Conservation (phyloP, 2,113 vertebrate species). For the Apteryx owenii region DNA sequence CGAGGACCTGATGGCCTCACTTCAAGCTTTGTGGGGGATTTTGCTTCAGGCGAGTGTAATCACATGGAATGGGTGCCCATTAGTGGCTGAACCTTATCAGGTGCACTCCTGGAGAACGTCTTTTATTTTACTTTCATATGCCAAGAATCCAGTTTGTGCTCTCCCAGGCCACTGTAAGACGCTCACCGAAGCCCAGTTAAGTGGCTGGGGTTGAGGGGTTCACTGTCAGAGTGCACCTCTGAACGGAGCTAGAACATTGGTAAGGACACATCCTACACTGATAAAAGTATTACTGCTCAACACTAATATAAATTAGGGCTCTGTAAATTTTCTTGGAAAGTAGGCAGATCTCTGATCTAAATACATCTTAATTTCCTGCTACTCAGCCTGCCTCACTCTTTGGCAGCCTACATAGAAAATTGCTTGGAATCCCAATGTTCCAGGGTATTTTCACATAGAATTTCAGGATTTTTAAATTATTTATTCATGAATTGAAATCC, state of each 20-base stretch:
- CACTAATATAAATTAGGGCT: background rate
- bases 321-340: background rate
- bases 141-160: background rate
- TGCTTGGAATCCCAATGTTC: fast-evolving
- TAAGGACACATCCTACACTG: background rate
- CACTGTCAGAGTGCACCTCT: background rate
- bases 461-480: background rate
- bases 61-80: background rate
- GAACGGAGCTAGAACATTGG: background rate
- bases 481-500: background rate
- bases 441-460: background rate
- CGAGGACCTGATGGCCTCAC: background rate
- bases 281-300: background rate
- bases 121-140: background rate
- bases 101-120: background rate
- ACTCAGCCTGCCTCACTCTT: background rate
- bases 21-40: background rate
- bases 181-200: background rate
- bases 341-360: background rate
- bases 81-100: background rate
- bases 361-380: background rate
- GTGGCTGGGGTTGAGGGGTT: background rate
- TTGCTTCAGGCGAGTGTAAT: background rate
- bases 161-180: background rate
- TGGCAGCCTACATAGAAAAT: background rate